Conservation (phyloP, 2,888 invertebrate genomes). For the Rhagium mordax region DNA sequence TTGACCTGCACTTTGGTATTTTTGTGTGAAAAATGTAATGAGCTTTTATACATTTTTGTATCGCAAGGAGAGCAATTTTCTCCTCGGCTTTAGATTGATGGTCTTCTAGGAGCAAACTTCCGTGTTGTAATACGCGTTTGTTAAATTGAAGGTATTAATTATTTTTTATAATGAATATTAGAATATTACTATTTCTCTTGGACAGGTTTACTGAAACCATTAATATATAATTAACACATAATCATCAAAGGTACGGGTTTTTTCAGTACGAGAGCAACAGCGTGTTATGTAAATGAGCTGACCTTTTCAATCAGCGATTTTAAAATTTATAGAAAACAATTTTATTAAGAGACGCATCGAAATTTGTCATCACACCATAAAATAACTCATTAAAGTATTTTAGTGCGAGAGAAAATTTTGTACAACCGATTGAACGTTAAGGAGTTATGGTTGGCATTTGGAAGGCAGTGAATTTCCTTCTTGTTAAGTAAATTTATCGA, state of each 20-base stretch:
- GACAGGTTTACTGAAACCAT: neutral
- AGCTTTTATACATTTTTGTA: conserved; percentile 16
- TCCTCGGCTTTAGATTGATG: conserved; percentile 3
- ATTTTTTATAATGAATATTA: neutral
- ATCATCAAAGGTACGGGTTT: neutral
- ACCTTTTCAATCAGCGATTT: conserved; percentile 3
- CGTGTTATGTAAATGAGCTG: neutral
- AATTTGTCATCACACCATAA: no score
- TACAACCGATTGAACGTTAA: no score
- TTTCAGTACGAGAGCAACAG: neutral
- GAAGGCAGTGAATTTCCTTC: no score
- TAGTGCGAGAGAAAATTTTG: no score
- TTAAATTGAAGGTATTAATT: neutral
- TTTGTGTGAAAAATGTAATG: conserved; percentile 32
- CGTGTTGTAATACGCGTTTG: conserved; percentile 1
- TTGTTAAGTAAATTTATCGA: no score
- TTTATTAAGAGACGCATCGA: no score
- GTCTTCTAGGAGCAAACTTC: neutral
- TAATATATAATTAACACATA: neutral
- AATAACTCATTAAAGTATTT: no score
- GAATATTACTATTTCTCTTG: neutral
- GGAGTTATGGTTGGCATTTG: no score
- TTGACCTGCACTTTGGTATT: conserved; percentile 49
- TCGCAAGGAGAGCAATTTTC: conserved; percentile 14
- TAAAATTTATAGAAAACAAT: neutral